A percentile compares a stretch with the other conserved stretches of the same genome.
These are phyloP conservation scores for Glaucomys volans DNA, from an alignment of 2,113 vertebrate species.

Conservation along the genomic window DNA sequence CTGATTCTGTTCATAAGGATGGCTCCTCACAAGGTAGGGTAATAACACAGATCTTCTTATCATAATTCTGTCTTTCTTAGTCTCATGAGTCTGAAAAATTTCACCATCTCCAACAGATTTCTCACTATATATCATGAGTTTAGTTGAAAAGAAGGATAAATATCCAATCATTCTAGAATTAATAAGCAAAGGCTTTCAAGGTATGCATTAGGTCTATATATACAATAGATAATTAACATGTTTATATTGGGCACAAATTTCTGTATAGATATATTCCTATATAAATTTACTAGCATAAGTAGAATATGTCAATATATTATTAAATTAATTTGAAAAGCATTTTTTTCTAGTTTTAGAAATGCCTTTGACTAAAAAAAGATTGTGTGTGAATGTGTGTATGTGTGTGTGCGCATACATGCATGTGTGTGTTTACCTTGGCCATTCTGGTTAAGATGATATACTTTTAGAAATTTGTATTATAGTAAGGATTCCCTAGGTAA, in stretches of 20 bases:
- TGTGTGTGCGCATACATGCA: too few relatives aligned
- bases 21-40: too few relatives aligned
- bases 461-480: neutral
- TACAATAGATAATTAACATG: neutral
- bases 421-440: neutral
- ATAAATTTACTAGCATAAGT: neutral
- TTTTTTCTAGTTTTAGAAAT: neutral
- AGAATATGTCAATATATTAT: neutral
- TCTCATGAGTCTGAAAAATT: neutral
- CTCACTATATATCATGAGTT: neutral
- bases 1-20: too few relatives aligned
- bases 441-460: neutral
- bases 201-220: neutral
- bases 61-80: neutral
- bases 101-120: neutral
- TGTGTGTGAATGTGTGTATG: neutral
- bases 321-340: neutral
- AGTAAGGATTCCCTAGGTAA: neutral
- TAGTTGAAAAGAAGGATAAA: neutral
- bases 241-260: neutral
- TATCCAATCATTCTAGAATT: neutral
- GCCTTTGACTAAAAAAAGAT: neutral
- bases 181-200: neutral
- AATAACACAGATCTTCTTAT: neutral
- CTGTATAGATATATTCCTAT: neutral